Base-by-base conservation (phyloP, 2,113 vertebrate species). In the Cygnus buccinator region DNA sequence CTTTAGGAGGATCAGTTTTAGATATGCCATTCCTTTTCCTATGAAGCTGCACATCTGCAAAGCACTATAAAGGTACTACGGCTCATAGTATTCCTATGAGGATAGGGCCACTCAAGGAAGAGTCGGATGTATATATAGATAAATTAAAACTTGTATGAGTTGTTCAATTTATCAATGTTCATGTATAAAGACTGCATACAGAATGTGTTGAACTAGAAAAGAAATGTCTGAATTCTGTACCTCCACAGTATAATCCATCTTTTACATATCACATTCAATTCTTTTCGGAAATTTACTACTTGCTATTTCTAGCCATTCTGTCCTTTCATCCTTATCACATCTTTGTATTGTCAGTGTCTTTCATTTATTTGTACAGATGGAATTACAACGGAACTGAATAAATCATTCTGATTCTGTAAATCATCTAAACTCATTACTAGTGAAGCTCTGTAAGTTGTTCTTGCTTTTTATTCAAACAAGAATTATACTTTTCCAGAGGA, bases 1-100 rank as follows among this genome's bases (percentile, higher is more conserved):
- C 50, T 57, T 72, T 33, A 66, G 31, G 11, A 29, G 78, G 46
- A 48, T 48, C 16, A 83, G 5, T 37, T 44, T 23, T 48, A 73
- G 18, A 31, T 44, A 41, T 17, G 6, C n/a, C 18, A 6, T 66
- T 50, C 39, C 18, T 58, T 57, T 72, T 77, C 19, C 12, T 58
- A n/a, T 29, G 10, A 78, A 83, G 7, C 5, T 52, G 20, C 68
- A 77, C 9, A 63, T 50, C 9, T 39, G 17, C 28, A 74, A n/a
- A 83, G 4, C 11, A 48, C 37, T 52, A 25, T 35, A 41, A 39
- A 65, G 20, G 8, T 65, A 54, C 37, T 66, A 61, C 7, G 61
- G 70, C 21, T 61, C 11, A 7, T 70, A 0, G 0, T 50, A 20
- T 58, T 46, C 41, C 13, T 33, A 18, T 29, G 43, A 16, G 1